Evolutionary conservation across 2,797 vertebrate genomes (phyloP).

Genomic region (Anguilla anguilla): DNA sequence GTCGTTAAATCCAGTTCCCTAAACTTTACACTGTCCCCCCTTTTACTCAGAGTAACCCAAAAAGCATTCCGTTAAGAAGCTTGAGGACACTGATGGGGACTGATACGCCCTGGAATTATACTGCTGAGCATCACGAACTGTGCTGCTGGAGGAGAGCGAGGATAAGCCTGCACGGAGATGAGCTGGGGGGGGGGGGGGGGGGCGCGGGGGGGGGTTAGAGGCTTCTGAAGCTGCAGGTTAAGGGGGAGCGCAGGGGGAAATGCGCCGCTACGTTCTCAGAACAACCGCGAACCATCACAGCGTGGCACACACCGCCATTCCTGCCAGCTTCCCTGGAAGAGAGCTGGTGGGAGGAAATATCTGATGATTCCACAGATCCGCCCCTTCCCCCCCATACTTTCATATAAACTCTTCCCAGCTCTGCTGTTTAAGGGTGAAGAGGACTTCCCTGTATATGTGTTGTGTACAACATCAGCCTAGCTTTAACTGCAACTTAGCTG

Average conservation of each 20-base stretch:
- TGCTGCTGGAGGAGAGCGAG: background rate
- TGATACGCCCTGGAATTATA: background rate
- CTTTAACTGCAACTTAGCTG: too few relatives aligned
- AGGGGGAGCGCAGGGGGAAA: too few relatives aligned
- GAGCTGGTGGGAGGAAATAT: background rate
- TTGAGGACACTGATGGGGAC: background rate
- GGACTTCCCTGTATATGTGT: background rate
- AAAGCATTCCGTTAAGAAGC: too few relatives aligned
- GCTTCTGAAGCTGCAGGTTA: background rate
- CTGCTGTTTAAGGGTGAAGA: background rate
- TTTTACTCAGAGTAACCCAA: background rate
- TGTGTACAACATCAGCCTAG: background rate
- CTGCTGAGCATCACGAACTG: too few relatives aligned
- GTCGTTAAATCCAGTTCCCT: background rate
- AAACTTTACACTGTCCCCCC: too few relatives aligned
- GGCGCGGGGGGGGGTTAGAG: background rate
- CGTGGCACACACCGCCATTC: background rate
- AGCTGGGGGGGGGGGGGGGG: background rate
- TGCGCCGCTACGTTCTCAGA: background rate
- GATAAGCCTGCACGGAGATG: background rate
- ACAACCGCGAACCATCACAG: background rate
- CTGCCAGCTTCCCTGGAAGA: background rate
- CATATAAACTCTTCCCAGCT: background rate
- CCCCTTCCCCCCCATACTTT: background rate
- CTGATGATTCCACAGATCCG: background rate